phyloP scores from a whole-genome alignment of 2,797 vertebrate species.

The Anas bernieri region DNA sequence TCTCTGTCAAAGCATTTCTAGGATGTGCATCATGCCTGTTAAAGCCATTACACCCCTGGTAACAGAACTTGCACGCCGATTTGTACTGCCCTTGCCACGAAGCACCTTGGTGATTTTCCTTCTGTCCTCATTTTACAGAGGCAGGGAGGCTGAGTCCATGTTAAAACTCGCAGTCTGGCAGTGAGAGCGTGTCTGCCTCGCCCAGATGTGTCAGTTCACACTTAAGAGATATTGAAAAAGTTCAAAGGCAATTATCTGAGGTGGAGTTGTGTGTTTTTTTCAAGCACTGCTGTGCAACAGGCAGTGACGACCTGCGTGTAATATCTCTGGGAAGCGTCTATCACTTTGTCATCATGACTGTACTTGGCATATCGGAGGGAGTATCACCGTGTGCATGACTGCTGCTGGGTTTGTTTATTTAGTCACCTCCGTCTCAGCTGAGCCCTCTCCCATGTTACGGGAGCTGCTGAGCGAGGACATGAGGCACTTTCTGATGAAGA shows the following conservation, averaged over 20 bases:
- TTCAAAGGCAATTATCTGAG: not conserved
- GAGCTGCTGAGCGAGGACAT: not conserved
- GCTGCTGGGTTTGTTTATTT: not conserved
- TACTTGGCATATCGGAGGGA: not conserved
- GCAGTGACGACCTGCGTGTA: not conserved
- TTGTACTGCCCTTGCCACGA: not conserved
- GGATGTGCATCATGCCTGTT: not conserved
- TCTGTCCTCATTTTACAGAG: not conserved
- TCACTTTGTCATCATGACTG: not conserved
- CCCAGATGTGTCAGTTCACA: not conserved
- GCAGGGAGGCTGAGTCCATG: not conserved
- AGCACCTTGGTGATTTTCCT: not conserved
- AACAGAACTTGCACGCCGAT: not conserved
- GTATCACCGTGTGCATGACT: not conserved
- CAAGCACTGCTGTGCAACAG: not conserved
- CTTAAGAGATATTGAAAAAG: not conserved
- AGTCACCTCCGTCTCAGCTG: not conserved
- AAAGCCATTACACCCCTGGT: not conserved
- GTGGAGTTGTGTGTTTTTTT: not conserved
- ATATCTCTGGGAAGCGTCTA: not conserved
- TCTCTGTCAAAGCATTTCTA: constrained; percentile 27
- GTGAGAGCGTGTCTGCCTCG: not conserved
- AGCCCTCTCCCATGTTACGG: not conserved
- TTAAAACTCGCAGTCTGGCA: not conserved
- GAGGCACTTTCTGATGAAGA: not conserved